Evolutionary conservation across 2,888 invertebrate species (phyloP), one percentile per base, ranked within the genome.

Genomic region (Petrolisthes manimaculis): DNA sequence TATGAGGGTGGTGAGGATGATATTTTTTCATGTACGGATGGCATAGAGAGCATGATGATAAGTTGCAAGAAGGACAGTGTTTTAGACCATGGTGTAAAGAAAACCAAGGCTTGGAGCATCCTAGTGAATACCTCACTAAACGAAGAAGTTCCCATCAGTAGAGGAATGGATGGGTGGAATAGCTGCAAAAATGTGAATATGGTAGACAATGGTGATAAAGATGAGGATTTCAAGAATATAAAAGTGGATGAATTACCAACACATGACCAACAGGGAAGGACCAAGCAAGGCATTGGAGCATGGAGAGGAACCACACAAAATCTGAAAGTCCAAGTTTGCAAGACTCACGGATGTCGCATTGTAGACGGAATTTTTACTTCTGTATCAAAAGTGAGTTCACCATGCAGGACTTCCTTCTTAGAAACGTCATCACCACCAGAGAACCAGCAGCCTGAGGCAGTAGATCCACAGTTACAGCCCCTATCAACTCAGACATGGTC

Each of bases 281-380:
- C 56, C 37, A 37, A 18, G 24, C 37, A 67, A 12, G 81, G 81
- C 6, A 53, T 81, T 18, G 81, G 61, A 24, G 81, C 81, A 37
- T 81, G 81, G 81, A 81, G 53, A 21, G 81, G 53, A 9, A 81
- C n/a, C 67, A 37, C 37, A 37, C 37, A 37, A 5, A 81, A 81
- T 81, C 1, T 81, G 14, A 67, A 37, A 24, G 24, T 67, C 67
- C 61, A 67, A n/a, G 37, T 81, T 8, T 81, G 81, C 53, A 24
- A 81, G 3, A 18, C 24, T 37, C 81, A 81, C 67, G 67, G 54
- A 81, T 9, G 9, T 67, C 61, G 71, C 18, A 6, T 71, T 6
- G n/a, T 71, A n/a, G 71, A 21, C 37, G 37, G 37, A 37, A 37
- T 37, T 37, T 37, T 37, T 37, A 2, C 37, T 37, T 37, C 37